phyloP scores from a whole-genome alignment of 2,113 vertebrate species.

The Oceanites oceanicus region DNA sequence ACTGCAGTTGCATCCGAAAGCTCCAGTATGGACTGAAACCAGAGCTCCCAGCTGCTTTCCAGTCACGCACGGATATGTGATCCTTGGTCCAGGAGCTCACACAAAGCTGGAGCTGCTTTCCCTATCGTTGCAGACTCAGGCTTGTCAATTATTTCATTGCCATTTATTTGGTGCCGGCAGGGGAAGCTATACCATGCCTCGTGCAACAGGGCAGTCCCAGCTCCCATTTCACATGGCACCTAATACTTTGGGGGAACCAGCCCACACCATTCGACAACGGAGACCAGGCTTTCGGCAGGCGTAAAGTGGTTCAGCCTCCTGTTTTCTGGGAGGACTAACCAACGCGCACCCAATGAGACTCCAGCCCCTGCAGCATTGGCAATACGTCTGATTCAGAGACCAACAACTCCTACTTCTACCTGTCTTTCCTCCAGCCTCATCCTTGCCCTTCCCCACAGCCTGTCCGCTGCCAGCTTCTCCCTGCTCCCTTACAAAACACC shows the following conservation, averaged over 20 bases:
- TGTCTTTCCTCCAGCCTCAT: not conserved
- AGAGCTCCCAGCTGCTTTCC: not conserved
- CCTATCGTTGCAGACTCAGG: not conserved
- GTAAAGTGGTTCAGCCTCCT: not conserved
- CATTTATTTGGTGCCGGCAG: not conserved
- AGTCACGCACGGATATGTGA: not conserved
- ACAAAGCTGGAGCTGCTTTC: not conserved
- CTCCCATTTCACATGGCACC: not conserved
- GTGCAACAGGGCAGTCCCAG: not conserved
- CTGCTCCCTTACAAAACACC: not conserved
- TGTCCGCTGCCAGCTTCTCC: not conserved
- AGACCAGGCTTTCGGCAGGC: not conserved
- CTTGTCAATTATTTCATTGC: not conserved
- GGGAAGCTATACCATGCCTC: not conserved
- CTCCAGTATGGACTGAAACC: rapidly evolving
- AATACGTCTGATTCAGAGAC: rapidly evolving
- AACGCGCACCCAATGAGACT: not conserved
- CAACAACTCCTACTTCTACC: not conserved
- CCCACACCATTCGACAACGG: rapidly evolving
- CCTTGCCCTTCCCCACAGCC: not conserved
- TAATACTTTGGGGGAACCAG: not conserved
- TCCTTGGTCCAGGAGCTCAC: not conserved
- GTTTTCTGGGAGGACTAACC: not conserved
- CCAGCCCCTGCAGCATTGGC: not conserved
- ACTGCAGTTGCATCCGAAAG: not conserved